These are phyloP conservation scores for Epinephelus cyanopodus DNA, from an alignment of 2,113 vertebrate species.

Conservation along the genomic window DNA sequence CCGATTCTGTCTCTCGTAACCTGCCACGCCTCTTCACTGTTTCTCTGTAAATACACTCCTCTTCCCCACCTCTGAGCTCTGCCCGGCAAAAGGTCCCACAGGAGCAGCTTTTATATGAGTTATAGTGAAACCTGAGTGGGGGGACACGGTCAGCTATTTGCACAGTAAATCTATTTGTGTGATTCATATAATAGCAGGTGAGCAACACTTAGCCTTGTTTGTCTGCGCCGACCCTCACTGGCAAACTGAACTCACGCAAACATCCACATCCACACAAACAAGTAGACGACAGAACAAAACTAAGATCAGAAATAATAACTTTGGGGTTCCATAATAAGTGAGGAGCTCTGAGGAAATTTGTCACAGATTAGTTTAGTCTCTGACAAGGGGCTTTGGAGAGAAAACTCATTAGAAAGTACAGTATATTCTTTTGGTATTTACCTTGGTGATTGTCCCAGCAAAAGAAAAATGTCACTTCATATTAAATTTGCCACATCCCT, in stretches of 20 bases:
- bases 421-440: slow-evolving; percentile 48
- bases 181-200: slow-evolving; percentile 53
- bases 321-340: slow-evolving; percentile 16
- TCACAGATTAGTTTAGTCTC: slow-evolving; percentile 30
- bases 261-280: slow-evolving; percentile 12
- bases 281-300: background rate
- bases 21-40: slow-evolving; percentile 10
- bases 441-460: slow-evolving; percentile 48
- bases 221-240: slow-evolving; percentile 12
- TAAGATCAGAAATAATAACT: slow-evolving; percentile 12
- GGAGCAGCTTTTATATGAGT: slow-evolving; percentile 49
- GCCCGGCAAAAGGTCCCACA: slow-evolving; percentile 33
- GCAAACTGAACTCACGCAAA: slow-evolving; percentile 3
- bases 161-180: slow-evolving; percentile 61
- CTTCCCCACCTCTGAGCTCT: slow-evolving; percentile 20
- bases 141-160: slow-evolving; percentile 47
- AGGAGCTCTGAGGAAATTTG: slow-evolving; percentile 47
- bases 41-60: slow-evolving; percentile 38
- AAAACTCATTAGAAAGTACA: slow-evolving; percentile 47
- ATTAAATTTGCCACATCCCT: slow-evolving; percentile 55
- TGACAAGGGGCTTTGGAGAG: slow-evolving; percentile 11
- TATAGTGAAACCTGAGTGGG: slow-evolving; percentile 62
- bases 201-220: slow-evolving; percentile 42
- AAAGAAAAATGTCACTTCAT: slow-evolving; percentile 56
- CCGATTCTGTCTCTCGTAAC: background rate